Base-by-base conservation (phyloP, 2,797 vertebrate species). In the Tadarida brasiliensis region DNA sequence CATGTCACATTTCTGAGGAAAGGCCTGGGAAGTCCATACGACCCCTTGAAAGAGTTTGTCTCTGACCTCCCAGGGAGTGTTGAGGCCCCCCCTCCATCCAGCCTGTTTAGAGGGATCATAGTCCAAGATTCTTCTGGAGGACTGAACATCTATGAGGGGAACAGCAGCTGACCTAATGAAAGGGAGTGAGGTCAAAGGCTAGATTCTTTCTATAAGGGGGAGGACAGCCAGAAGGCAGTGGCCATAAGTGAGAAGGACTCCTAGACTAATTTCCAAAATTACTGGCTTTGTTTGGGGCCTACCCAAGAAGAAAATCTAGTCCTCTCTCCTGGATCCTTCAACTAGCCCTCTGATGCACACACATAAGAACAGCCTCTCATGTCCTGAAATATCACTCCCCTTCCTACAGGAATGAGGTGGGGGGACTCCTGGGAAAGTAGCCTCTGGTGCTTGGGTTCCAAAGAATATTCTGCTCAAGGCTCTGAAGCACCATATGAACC, bases 1-100 rank as follows among this genome's bases (percentile, higher is more conserved):
- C 20, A 6, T 94, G 95, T 97, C 97, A 96, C 80, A 97, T 89
- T 95, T 97, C 97, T 97, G 81, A 97, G 97, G 94, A 98, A 97
- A 83, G 91, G 70, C 96, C 97, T 96, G 92, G 95, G 87, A 96
- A 97, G 88, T 86, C 83, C 87, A 59, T 56, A 82, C 11, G 61
- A 93, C 16, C 68, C 10, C 71, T 78, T 82, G 76, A 35, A 92
- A 91, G 47, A 74, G 49, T 90, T 57, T 78, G 54, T 88, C 68
- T 73, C 70, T 95, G 61, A 74, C 61, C 63, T 91, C 26, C 61
- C 26, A 81, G 20, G 35, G 15, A 78, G 26, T 59, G 30, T 30
- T 51, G 76, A 84, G 47, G 49, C 33, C 28, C n/a, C n/a, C 30
- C 22, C n/a, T 90, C 87, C 47, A 82, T 84, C 51, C 14, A 67